These are phyloP conservation scores for Sebastes hubbsi DNA, from an alignment of 2,797 vertebrate species.

Conservation along the genomic window DNA sequence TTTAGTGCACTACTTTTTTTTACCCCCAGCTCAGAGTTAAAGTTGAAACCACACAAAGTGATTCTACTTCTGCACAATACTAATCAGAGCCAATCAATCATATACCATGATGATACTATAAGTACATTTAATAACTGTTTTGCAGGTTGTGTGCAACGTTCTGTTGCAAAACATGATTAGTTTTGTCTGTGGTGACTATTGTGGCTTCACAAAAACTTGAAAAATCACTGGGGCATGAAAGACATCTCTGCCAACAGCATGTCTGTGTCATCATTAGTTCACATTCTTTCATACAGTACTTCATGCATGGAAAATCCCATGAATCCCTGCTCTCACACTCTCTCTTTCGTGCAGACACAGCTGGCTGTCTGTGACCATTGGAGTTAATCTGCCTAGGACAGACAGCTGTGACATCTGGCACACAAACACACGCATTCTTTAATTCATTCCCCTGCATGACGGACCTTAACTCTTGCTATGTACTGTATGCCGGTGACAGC, in stretches of 20 bases:
- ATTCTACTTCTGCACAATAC: neutral
- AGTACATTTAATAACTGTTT: neutral
- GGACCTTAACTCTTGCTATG: slow-evolving; percentile 9
- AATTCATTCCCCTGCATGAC: slow-evolving; percentile 18
- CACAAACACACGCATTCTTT: slow-evolving; percentile 31
- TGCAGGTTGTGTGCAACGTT: neutral
- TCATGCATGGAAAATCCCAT: slow-evolving; percentile 41
- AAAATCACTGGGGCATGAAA: neutral
- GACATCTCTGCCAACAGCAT: slow-evolving; percentile 11
- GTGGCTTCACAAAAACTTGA: neutral
- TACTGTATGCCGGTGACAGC: slow-evolving; percentile 7
- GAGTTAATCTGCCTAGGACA: slow-evolving; percentile 70
- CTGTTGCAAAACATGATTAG: neutral
- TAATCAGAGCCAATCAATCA: neutral
- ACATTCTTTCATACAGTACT: slow-evolving; percentile 34
- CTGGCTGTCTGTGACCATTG: slow-evolving; percentile 65
- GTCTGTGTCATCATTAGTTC: slow-evolving; percentile 36
- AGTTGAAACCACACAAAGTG: neutral
- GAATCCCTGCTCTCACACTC: slow-evolving; percentile 35
- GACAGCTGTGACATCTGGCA: slow-evolving; percentile 76
- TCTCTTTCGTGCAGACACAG: slow-evolving; percentile 55
- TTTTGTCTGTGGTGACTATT: neutral
- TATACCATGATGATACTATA: neutral
- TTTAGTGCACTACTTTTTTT: neutral
- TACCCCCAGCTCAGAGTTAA: neutral